phyloP scores from a whole-genome alignment of 2,797 vertebrate genomes.

The Anas bahamensis region DNA sequence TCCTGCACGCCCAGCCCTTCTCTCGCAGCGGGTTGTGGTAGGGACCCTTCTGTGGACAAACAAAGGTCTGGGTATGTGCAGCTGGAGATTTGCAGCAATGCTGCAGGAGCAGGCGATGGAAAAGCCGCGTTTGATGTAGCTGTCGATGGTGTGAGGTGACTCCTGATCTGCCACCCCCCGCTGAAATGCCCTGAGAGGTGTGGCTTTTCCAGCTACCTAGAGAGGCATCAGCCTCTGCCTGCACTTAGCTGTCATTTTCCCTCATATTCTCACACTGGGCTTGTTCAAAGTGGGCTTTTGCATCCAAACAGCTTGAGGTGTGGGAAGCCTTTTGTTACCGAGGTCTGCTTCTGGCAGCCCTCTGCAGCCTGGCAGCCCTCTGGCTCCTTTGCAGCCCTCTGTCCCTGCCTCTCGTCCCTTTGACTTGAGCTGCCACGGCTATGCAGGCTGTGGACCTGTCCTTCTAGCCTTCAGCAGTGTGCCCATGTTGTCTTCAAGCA shows the following conservation, averaged over 20 bases:
- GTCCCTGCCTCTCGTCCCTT: not conserved
- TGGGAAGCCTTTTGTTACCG: not conserved
- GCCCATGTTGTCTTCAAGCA: not conserved
- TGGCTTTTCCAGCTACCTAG: constrained; percentile 11
- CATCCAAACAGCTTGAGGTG: not conserved
- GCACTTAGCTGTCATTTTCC: not conserved
- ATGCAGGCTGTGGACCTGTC: not conserved
- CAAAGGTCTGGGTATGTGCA: not conserved
- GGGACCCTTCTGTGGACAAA: not conserved
- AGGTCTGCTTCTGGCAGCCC: not conserved
- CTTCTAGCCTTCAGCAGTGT: not conserved
- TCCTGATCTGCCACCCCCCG: not conserved
- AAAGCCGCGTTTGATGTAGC: not conserved
- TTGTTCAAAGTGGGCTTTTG: not conserved
- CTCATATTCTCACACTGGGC: not conserved
- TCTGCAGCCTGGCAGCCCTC: not conserved
- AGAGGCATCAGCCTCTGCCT: not conserved
- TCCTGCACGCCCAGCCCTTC: not conserved
- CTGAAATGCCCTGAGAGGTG: not conserved
- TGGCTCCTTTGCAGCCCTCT: not conserved
- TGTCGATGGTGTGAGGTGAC: constrained; percentile 44
- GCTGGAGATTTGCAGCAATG: not conserved
- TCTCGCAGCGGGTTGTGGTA: not conserved
- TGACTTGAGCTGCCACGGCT: not conserved
- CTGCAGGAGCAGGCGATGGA: not conserved